Conservation (phyloP, 1,140 invertebrate species). For the Ceratina japonica region DNA sequence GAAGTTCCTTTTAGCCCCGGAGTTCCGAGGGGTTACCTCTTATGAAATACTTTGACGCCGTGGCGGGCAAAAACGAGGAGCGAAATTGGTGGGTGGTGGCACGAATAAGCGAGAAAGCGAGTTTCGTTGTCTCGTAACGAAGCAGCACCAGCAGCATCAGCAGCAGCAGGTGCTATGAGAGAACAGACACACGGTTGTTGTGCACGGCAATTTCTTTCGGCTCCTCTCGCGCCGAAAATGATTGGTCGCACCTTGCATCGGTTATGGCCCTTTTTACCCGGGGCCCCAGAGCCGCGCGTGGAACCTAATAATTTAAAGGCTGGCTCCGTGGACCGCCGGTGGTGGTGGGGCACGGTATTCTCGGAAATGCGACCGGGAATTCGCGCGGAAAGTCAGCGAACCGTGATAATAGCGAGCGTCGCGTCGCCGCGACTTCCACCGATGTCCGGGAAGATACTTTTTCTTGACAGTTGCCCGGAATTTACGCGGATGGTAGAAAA, state of each 20-base stretch:
- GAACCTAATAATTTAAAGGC: constrained; percentile 56
- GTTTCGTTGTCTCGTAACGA: too few species aligned
- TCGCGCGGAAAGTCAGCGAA: constrained; percentile 12
- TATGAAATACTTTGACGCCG: constrained; percentile 46
- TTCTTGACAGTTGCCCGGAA: background rate
- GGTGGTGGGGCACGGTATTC: background rate
- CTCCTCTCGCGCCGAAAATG: constrained; percentile 51
- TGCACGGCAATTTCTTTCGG: constrained; percentile 56
- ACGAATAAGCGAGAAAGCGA: too few species aligned
- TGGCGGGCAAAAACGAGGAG: constrained; percentile 2
- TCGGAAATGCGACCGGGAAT: constrained; percentile 2
- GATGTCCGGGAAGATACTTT: background rate
- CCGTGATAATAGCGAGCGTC: background rate
- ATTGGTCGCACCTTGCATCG: constrained; percentile 63
- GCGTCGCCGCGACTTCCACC: background rate
- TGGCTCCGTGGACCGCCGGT: background rate
- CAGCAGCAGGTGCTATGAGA: constrained; percentile 51
- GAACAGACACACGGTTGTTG: constrained; percentile 27
- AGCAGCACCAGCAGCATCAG: background rate
- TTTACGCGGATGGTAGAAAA: background rate
- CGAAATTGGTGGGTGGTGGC: background rate
- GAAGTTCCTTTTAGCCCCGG: background rate
- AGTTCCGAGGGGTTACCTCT: constrained; percentile 23
- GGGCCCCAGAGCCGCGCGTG: background rate
- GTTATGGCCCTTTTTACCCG: constrained; percentile 53